phyloP scores from a whole-genome alignment of 1,140 invertebrate genomes.

The Polypedilum pembai region DNA sequence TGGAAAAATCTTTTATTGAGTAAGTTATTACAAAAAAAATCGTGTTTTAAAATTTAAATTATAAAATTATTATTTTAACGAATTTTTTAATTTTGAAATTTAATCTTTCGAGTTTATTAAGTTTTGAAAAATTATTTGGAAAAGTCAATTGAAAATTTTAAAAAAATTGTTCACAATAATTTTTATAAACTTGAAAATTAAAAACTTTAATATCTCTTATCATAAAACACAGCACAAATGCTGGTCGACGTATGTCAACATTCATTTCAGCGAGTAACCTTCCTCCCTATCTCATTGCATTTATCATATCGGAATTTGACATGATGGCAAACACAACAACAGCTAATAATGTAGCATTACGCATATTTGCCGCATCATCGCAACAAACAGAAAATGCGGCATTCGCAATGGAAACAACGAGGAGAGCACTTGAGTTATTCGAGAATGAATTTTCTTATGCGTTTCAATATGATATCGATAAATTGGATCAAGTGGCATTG shows the following conservation, averaged over 20 bases:
- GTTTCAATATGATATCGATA: neutral
- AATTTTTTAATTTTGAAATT: too few relatives aligned
- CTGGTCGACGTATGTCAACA: neutral
- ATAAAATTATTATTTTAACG: too few relatives aligned
- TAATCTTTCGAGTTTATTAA: too few relatives aligned
- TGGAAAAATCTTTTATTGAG: constrained; percentile 31
- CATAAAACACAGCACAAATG: neutral
- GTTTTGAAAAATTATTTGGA: too few relatives aligned
- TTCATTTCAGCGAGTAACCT: neutral
- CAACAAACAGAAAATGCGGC: neutral
- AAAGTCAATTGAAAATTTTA: too few relatives aligned
- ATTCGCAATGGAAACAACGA: neutral
- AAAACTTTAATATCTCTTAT: neutral
- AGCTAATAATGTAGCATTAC: neutral
- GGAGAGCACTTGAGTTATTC: neutral
- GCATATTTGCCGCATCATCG: neutral
- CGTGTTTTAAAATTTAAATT: too few relatives aligned
- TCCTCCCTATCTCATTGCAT: neutral
- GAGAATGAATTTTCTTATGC: neutral
- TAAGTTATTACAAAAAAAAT: too few relatives aligned
- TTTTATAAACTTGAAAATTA: too few relatives aligned
- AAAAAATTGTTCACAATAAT: too few relatives aligned
- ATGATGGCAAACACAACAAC: neutral
- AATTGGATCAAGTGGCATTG: constrained; percentile 11
- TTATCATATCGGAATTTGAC: neutral